phyloP scores from a whole-genome alignment of 2,797 vertebrate genomes.

The Pelobates cultripes region DNA sequence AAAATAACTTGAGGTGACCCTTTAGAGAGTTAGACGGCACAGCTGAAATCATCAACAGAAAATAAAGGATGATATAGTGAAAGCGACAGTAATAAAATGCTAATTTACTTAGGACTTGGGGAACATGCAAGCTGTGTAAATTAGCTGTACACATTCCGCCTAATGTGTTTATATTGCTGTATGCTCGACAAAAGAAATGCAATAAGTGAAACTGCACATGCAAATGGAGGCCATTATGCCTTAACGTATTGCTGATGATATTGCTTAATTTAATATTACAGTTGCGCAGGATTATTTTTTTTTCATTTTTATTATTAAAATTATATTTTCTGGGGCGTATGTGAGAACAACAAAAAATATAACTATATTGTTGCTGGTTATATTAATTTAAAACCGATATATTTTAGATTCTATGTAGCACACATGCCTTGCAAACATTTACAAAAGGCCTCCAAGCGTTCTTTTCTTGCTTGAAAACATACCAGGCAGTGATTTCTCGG shows the following conservation, averaged over 20 bases:
- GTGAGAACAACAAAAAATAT: too few relatives aligned
- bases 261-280: background rate
- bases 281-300: too few relatives aligned
- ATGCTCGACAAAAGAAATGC: background rate
- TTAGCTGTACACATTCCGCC: conserved; percentile 8
- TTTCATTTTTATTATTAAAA: too few relatives aligned
- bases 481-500: too few relatives aligned
- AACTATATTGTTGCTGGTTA: too few relatives aligned
- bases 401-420: too few relatives aligned
- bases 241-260: background rate
- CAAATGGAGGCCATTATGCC: background rate
- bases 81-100: conserved; percentile 20
- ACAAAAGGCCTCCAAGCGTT: too few relatives aligned
- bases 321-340: too few relatives aligned
- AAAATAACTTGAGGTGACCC: conserved; percentile 15
- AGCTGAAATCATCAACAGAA: conserved; percentile 21
- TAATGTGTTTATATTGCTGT: background rate
- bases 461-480: too few relatives aligned
- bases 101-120: conserved; percentile 14
- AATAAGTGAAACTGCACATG: conserved; percentile 1
- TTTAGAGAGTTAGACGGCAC: background rate
- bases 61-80: conserved; percentile 13
- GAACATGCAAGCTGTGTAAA: conserved; percentile 14
- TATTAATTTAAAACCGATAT: too few relatives aligned
- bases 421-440: too few relatives aligned